Evolutionary conservation across 2,797 vertebrate species (phyloP).

Genomic region (Zalophus californianus): DNA sequence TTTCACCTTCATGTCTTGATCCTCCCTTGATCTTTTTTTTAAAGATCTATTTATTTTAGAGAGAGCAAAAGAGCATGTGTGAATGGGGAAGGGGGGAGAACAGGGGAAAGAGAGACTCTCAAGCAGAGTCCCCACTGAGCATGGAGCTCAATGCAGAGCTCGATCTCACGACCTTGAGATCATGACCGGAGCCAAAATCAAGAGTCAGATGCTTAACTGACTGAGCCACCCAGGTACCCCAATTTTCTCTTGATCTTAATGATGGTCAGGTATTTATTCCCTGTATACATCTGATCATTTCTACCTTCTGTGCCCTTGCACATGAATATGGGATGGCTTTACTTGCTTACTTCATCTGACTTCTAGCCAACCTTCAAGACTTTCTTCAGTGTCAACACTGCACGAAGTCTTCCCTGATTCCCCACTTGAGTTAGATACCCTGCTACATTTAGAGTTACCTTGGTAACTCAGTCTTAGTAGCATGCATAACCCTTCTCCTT

Average conservation of each 20-base stretch:
- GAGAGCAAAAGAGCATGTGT: neutral
- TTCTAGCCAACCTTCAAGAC: neutral
- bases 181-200: neutral
- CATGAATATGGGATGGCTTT: neutral
- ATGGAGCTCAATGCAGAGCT: neutral
- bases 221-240: neutral
- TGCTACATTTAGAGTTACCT: accelerated
- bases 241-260: neutral
- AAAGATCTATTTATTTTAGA: neutral
- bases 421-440: neutral
- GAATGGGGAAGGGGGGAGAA: neutral
- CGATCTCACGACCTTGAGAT: neutral
- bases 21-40: neutral
- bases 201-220: neutral
- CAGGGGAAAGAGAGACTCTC: neutral
- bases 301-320: neutral
- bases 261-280: neutral
- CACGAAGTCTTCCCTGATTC: neutral
- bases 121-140: neutral
- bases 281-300: neutral
- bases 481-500: neutral
- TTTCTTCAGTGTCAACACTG: neutral
- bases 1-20: neutral
- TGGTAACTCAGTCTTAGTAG: neutral
- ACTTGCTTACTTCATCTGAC: neutral